Base-by-base conservation (phyloP, 2,797 vertebrate species). In the Mallotus villosus region DNA sequence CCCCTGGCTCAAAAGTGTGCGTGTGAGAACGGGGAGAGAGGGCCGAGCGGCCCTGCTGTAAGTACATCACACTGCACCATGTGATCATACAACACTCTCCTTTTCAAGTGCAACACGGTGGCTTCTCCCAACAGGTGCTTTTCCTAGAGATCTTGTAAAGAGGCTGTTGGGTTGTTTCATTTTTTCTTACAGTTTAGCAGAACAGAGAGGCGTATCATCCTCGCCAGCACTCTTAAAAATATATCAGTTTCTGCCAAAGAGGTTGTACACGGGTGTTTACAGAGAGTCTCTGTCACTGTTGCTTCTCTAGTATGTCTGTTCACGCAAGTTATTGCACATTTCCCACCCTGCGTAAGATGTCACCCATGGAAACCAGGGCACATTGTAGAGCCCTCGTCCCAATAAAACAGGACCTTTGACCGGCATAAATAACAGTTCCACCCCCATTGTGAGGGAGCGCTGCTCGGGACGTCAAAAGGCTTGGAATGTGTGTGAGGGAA, bases 21-120 rank as follows among this genome's bases (percentile, higher is more conserved):
- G 53, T 98, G 96, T 87, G 94, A 95, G 81, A 98, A 96, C 82
- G 96, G 96, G 24, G 95, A 97, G 89, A 92, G 89, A 84, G 96
- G 95, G 78, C 81, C 89, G 62, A 87, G 85, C 2, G 96, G 96
- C 60, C 87, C 94, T 78, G 79, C 90, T 76, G 96, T 98, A 87
- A 97, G 95, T 95, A 85, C 63, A 1, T 66, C 21, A 49, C 29
- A 27, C 74, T 21, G 84, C 51, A 73, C 37, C 22, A 57, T 34
- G 14, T 29, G 74, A 72, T 16, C 14, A 74, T 71, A 70, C 7
- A 60, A 66, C 29, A 21, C 24, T 78, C 53, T 79, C 67, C 51
- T 68, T 79, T 81, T 82, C 57, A 82, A 79, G 70, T 71, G 71
- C 77, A 67, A 37, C 12, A 49, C 19, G 34, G 49, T 14, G 16